These are phyloP conservation scores for Actinia equina DNA, from an alignment of 64 coral and sea anemone species.

Conservation along the genomic window DNA sequence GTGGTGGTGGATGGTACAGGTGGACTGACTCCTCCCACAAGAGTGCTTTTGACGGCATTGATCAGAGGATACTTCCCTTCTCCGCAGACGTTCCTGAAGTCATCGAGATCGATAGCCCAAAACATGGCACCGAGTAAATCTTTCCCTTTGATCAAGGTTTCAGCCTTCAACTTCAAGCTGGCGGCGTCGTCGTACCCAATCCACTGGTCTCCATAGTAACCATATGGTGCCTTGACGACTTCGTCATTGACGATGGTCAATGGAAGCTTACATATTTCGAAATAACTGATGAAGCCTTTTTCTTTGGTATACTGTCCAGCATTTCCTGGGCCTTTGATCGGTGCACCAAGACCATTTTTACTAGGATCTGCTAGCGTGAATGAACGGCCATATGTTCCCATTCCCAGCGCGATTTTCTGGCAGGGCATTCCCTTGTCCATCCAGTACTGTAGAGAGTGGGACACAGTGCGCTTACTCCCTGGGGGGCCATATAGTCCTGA, in stretches of 20 bases:
- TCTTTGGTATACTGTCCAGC: conserved; percentile 51
- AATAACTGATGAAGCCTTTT: conserved; percentile 56
- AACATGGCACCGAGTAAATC: conserved; percentile 84
- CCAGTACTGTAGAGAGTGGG: conserved; percentile 58
- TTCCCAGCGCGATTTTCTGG: conserved; percentile 54
- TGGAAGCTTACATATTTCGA: conserved; percentile 64
- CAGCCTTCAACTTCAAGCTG: conserved; percentile 58
- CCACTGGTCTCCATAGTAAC: conserved; percentile 56
- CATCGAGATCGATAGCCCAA: conserved; percentile 91
- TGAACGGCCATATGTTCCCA: conserved; percentile 57
- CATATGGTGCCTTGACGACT: conserved; percentile 49
- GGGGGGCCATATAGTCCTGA: conserved; percentile 47
- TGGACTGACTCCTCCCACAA: conserved; percentile 24
- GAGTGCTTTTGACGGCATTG: conserved; percentile 46
- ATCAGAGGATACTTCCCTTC: conserved; percentile 71
- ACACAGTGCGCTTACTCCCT: conserved; percentile 40
- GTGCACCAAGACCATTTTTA: conserved; percentile 48
- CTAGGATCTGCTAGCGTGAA: conserved; percentile 35
- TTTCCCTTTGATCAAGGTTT: conserved; percentile 59
- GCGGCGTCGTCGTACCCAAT: conserved; percentile 46
- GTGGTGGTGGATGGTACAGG: too few species aligned
- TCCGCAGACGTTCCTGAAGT: conserved; percentile 50
- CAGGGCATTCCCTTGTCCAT: conserved; percentile 67
- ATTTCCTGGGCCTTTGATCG: background rate
- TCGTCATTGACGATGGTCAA: conserved; percentile 54